Conservation (phyloP, 2,113 vertebrate species). For the Dasyurus viverrinus region DNA sequence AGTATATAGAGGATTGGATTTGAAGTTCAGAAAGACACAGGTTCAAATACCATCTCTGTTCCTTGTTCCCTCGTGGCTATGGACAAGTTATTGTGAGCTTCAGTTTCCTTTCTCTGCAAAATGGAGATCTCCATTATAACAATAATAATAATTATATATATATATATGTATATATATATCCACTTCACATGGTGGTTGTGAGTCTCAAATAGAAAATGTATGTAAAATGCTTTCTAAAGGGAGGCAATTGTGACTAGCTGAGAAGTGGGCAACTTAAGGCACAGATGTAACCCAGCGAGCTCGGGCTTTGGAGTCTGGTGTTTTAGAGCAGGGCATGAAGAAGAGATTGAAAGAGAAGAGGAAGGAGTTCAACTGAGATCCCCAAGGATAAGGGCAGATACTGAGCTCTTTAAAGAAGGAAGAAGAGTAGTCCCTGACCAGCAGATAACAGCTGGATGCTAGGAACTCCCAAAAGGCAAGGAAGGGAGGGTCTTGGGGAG, state of each 20-base stretch:
- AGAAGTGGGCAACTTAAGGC: background rate
- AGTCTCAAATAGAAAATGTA: background rate
- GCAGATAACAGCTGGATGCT: background rate
- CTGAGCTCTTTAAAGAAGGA: background rate
- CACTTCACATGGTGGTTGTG: background rate
- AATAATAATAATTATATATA: too few species aligned
- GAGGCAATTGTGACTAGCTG: background rate
- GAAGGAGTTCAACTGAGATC: background rate
- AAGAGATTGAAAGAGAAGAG: background rate
- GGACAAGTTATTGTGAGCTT: background rate
- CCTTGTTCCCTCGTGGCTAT: background rate
- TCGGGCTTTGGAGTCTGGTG: background rate
- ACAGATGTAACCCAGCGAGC: background rate
- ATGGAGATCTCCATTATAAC: background rate
- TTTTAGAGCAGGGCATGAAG: background rate
- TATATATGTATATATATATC: too few species aligned
- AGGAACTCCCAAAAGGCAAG: background rate
- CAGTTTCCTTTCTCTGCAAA: background rate
- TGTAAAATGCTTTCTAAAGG: background rate
- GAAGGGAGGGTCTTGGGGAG: background rate
- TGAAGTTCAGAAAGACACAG: background rate
- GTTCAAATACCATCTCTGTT: background rate
- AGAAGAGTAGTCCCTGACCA: background rate
- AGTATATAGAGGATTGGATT: background rate
- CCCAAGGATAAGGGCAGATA: background rate